phyloP scores from a whole-genome alignment of 1,140 invertebrate species.

The Apis cerana region DNA sequence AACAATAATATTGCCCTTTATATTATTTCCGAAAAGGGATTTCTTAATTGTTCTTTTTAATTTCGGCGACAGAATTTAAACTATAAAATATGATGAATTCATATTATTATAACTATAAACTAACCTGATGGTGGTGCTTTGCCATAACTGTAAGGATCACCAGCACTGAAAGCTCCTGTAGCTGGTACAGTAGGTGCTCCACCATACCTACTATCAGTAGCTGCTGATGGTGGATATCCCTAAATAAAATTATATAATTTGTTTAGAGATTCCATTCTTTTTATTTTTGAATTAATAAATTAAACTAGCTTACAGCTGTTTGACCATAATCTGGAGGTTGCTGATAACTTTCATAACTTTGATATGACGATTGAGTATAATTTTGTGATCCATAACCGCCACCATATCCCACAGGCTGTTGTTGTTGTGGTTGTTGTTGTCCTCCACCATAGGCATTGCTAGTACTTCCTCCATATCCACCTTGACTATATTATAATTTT shows the following conservation, averaged over 20 bases:
- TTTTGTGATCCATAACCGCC: conserved; percentile 75
- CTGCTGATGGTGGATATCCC: conserved; percentile 75
- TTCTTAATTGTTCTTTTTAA: background rate
- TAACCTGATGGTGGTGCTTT: conserved; percentile 78
- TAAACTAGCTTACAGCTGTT: conserved; percentile 70
- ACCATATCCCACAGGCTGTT: conserved; percentile 72
- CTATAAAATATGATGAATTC: background rate
- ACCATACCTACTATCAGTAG: conserved; percentile 76
- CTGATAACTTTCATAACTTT: conserved; percentile 79
- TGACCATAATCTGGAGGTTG: conserved; percentile 78
- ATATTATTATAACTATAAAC: background rate
- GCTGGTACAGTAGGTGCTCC: conserved; percentile 73
- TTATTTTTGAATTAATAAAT: background rate
- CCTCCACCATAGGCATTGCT: conserved; percentile 74
- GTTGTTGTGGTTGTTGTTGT: conserved; percentile 69
- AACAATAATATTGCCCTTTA: background rate
- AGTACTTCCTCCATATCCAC: conserved; percentile 69
- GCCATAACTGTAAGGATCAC: conserved; percentile 78
- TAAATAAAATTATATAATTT: conserved; percentile 42
- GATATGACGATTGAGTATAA: conserved; percentile 76
- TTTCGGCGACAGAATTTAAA: background rate
- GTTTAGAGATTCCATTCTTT: background rate
- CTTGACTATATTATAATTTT: conserved; percentile 63
- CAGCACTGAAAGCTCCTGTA: conserved; percentile 71
- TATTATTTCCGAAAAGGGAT: background rate